Evolutionary conservation across 2,797 vertebrate genomes (phyloP), one percentile per base, ranked within the genome.

Genomic region (Oreochromis grahami): DNA sequence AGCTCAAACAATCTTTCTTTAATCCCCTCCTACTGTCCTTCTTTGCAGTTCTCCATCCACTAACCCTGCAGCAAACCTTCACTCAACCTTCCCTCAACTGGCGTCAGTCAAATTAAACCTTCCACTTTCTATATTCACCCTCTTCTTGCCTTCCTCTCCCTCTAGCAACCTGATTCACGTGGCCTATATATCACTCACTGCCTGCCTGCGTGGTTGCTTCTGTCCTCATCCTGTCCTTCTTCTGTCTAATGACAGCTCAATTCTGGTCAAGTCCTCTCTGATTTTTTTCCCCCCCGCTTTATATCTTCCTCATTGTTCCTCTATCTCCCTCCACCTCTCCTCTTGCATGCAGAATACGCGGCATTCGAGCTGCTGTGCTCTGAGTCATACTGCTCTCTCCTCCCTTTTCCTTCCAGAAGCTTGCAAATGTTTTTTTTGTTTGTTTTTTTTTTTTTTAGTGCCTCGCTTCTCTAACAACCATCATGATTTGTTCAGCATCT

Each of bases 381-480:
- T 94, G 94, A 95, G 76, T 94, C 93, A 93, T 87, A 81, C 91
- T 51, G 81, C 86, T 91, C 86, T 90, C 88, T 90, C 91, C 92
- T 89, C 89, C 89, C 87, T 88, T 87, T 89, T 88, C 77, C 84
- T 93, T 88, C 81, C 91, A 94, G 91, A 92, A 91, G 91, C 87
- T 88, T 80, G 80, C 77, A 83, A 88, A 86, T 87, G 78, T 81
- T 88, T 19, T 63, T 34, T 76, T 29, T 10, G 77, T 45, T 29
- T 10, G 77, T 45, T 24, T 24, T 24, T 24, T 24, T 24, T 24
- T 80, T 80, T 77, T 55, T 8, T 55, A 26, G 41, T 56, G 13
- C 24, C 19, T 83, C 36, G 4, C 50, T 56, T 82, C 74, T 81
- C 51, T 82, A 79, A 77, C 76, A 83, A 76, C 79, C 48, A 45